Conservation (phyloP, 2,797 vertebrate genomes). For the Heliangelus exortis region DNA sequence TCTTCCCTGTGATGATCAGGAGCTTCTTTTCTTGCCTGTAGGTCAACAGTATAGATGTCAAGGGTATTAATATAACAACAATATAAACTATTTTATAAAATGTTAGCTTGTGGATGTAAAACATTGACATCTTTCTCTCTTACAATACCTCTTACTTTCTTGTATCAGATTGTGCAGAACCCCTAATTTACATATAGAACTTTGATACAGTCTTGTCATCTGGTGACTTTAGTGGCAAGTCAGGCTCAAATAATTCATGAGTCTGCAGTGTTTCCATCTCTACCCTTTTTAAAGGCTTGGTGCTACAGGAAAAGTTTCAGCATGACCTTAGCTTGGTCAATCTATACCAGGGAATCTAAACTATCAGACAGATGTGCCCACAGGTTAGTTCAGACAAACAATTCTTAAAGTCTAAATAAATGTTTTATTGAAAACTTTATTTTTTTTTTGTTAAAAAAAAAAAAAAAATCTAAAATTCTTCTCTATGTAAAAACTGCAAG, state of each 20-base stretch:
- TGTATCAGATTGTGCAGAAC: background rate
- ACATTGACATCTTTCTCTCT: background rate
- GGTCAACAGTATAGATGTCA: background rate
- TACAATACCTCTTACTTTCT: background rate
- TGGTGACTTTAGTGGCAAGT: background rate
- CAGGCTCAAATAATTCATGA: background rate
- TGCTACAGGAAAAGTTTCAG: background rate
- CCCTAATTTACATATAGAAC: background rate
- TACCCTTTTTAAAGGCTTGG: background rate
- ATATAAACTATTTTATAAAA: background rate
- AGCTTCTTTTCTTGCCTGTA: background rate
- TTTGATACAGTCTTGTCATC: background rate
- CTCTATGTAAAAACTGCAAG: background rate
- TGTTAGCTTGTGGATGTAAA: background rate
- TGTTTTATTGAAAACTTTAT: background rate
- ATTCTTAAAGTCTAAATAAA: background rate
- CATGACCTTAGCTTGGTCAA: background rate
- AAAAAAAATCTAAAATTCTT: background rate
- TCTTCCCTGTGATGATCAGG: fast-evolving
- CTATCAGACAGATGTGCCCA: background rate
- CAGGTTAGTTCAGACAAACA: background rate
- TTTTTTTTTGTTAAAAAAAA: no score
- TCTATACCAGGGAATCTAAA: background rate
- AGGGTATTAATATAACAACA: background rate
- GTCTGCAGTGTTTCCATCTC: background rate